Percentiles rank a stretch among this genome's conserved stretches.
Conservation (phyloP, 1,140 invertebrate genomes). For the Drosophila lacertosa region DNA sequence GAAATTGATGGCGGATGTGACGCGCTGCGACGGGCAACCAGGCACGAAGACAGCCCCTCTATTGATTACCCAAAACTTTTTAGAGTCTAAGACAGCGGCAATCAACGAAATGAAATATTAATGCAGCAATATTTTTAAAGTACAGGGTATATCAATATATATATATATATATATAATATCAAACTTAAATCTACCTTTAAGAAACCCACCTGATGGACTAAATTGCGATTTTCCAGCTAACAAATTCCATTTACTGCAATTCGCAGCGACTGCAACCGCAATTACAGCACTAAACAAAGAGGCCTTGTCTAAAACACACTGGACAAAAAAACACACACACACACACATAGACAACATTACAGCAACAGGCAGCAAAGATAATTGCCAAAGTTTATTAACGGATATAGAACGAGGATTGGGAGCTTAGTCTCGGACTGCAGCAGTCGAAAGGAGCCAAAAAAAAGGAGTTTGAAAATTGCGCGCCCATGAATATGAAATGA, state of each 20-base stretch:
- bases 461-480: constrained; percentile 63
- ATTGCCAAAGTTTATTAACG: constrained; percentile 79
- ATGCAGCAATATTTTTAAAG: neutral
- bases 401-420: constrained; percentile 22
- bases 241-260: constrained; percentile 20
- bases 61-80: constrained; percentile 39
- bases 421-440: constrained; percentile 15
- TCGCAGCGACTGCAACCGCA: constrained; percentile 4
- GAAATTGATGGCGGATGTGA: constrained; percentile 35
- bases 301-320: neutral
- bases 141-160: constrained; percentile 6
- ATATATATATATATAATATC: too few relatives aligned
- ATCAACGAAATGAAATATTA: constrained; percentile 10
- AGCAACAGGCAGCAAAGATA: constrained; percentile 71
- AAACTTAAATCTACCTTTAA: too few relatives aligned
- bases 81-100: neutral
- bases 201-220: neutral
- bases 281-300: constrained; percentile 8
- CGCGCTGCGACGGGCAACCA: constrained; percentile 10
- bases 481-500: constrained; percentile 77
- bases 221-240: neutral
- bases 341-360: constrained; percentile 14
- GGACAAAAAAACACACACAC: constrained; percentile 4
- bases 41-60: constrained; percentile 30
- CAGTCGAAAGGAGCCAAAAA: constrained; percentile 6